Evolutionary conservation across 2,113 vertebrate species (phyloP), one percentile per base, ranked within the genome.

Genomic region (Actinemys pallida): DNA sequence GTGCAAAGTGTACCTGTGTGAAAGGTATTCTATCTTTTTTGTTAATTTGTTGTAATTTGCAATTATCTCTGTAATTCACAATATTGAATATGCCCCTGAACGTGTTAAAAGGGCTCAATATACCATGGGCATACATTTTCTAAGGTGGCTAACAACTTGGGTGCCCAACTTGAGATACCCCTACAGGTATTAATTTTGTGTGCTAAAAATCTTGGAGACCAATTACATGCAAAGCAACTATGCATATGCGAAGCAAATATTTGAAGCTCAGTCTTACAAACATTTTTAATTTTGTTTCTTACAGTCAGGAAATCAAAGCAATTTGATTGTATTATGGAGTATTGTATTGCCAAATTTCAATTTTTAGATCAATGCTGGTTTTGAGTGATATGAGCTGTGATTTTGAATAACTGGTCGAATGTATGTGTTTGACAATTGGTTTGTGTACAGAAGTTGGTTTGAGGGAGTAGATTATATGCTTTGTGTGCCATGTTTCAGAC

Each of bases 401-500:
- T 90, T 89, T 50, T 79, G 49, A 50, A 20, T 76, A 83, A 49
- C 4, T 88, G 72, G 4, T 31, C 53, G 10, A 50, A 81, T 1
- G 0, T 45, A 86, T n/a, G 9, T 11, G 56, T 89, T 72, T 94
- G 57, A 42, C 79, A 85, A 47, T 13, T 17, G 27, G 13, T 29
- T 2, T 47, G 6, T 80, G 16, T 90, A 9, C 11, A 81, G 29
- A 88, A 72, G 31, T 53, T 20, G 53, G 72, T 27, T 90, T 65
- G 27, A 82, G 4, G 52, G 14, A 89, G 45, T 72, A 56, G 84
- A 52, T 39, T 88, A 84, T 6, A 50, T 45, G n/a, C 25, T 93
- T 90, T 49, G 79, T 93, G 94, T 94, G 11, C 31, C 42, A 87
- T 85, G 22, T 54, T 59, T 89, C 69, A 84, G 13, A 87, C 82